Percentiles rank a stretch among this genome's conserved stretches.
phyloP scores from a whole-genome alignment of 2,888 invertebrate genomes.

The Alentia gelatinosa region DNA sequence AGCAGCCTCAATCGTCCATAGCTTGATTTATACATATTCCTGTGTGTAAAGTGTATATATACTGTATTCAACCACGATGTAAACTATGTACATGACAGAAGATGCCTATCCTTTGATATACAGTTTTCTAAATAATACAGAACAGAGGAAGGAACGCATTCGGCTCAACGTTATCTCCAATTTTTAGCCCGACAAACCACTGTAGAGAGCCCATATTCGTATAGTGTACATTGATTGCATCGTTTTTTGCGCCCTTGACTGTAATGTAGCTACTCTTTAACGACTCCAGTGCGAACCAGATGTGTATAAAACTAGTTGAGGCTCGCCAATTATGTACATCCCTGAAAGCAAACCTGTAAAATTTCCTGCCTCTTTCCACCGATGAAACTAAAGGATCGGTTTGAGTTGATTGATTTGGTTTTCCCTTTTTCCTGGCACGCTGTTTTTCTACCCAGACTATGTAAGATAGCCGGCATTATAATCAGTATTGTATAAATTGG shows the following conservation, averaged over 20 bases:
- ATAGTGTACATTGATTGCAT: conserved; percentile 29
- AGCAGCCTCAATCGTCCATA: conserved; percentile 48
- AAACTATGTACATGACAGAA: conserved; percentile 55
- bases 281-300: neutral
- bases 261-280: neutral
- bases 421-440: conserved; percentile 33
- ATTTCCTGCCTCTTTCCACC: conserved; percentile 37
- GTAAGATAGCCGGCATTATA: conserved; percentile 50
- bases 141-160: conserved; percentile 2
- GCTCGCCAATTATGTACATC: neutral
- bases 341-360: conserved; percentile 13
- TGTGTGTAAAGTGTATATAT: conserved; percentile 51
- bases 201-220: neutral
- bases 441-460: conserved; percentile 26
- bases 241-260: conserved; percentile 36
- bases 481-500: conserved; percentile 56
- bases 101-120: conserved; percentile 53
- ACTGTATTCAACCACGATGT: conserved; percentile 56
- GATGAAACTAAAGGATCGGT: neutral
- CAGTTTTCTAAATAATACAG: conserved; percentile 34
- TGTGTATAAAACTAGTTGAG: neutral
- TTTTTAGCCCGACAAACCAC: conserved; percentile 25
- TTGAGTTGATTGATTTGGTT: conserved; percentile 33
- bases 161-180: conserved; percentile 19
- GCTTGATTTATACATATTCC: conserved; percentile 50